A percentile compares a stretch with the other conserved stretches of the same genome.
Evolutionary conservation across 2,797 vertebrate species (phyloP).

Genomic region (Chelonia mydas): DNA sequence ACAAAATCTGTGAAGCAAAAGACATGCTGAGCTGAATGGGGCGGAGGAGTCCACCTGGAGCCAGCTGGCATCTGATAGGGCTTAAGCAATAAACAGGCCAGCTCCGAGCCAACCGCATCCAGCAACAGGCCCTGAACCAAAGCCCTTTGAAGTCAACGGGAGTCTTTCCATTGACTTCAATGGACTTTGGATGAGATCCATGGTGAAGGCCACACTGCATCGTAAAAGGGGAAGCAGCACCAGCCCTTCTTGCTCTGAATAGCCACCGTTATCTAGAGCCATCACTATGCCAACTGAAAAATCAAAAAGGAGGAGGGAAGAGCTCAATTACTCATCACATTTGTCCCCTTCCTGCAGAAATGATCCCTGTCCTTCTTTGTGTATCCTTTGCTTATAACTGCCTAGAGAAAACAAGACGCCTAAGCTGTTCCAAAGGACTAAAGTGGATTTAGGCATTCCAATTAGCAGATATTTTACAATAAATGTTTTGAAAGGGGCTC

Average conservation of each 20-base stretch:
- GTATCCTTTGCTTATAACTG: background rate
- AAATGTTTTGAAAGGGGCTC: slow-evolving; percentile 86
- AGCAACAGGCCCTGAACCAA: background rate
- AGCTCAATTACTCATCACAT: fast-evolving
- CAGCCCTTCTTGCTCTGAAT: background rate
- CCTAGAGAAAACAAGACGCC: slow-evolving; percentile 39
- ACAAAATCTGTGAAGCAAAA: background rate
- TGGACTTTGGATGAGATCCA: background rate
- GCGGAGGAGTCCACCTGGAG: background rate
- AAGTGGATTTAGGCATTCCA: slow-evolving; percentile 87
- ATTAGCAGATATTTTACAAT: slow-evolving; percentile 90
- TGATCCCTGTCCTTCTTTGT: background rate
- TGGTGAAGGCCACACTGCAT: fast-evolving
- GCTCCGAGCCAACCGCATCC: background rate
- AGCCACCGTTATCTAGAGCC: background rate
- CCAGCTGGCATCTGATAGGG: background rate
- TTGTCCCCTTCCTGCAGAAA: background rate
- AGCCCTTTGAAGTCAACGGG: fast-evolving
- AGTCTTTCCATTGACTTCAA: fast-evolving
- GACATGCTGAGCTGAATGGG: background rate
- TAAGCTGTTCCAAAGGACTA: slow-evolving; percentile 86
- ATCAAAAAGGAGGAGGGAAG: background rate
- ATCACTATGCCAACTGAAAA: background rate
- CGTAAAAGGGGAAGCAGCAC: background rate
- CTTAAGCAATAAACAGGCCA: background rate